A percentile compares a stretch with the other conserved stretches of the same genome.
Evolutionary conservation across 2,888 invertebrate species (phyloP).

Genomic region (Torymus texanus): DNA sequence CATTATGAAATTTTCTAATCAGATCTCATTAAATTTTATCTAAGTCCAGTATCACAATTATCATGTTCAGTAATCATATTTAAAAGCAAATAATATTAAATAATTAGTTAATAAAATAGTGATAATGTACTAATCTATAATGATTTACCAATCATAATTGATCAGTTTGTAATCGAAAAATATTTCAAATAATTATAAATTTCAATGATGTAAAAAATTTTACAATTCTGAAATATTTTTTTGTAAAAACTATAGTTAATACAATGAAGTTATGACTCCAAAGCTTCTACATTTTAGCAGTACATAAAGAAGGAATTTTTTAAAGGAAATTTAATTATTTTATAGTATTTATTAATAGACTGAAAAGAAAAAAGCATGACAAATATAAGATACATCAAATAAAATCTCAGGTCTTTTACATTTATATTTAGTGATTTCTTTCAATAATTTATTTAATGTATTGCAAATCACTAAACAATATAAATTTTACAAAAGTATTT

Average conservation of each 20-base stretch:
- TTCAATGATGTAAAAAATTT: constrained; percentile 8
- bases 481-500: no score
- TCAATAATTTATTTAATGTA: no score
- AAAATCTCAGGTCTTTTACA: constrained; percentile 12
- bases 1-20: no score
- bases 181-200: background rate
- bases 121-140: background rate
- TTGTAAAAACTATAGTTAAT: constrained; percentile 12
- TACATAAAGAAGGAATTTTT: no score
- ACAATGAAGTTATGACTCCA: background rate
- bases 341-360: constrained; percentile 24
- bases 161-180: background rate
- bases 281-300: no score
- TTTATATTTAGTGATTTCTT: background rate
- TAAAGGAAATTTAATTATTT: background rate
- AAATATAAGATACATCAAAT: constrained; percentile 12
- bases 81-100: no score
- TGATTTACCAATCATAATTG: constrained; percentile 21
- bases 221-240: background rate
- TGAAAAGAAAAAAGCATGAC: constrained; percentile 12
- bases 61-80: no score
- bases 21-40: no score
- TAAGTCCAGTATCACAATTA: no score
- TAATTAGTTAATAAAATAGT: background rate
- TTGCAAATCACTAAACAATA: no score